Evolutionary conservation across 2,888 invertebrate species (phyloP).

Genomic region (Dynastes maya): DNA sequence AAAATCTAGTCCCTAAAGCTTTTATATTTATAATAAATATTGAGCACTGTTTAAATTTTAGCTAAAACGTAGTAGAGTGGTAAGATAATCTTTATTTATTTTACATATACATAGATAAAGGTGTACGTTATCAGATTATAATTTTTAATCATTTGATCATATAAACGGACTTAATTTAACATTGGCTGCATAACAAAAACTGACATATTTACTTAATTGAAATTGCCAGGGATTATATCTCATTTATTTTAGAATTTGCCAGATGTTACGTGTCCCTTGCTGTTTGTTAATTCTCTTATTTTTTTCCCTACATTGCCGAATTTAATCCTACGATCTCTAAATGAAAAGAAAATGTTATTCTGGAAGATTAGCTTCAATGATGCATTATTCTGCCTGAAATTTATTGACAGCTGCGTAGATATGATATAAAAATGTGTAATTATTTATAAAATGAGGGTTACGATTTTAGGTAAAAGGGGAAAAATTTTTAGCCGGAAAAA

Average conservation of each 20-base stretch:
- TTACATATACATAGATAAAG: conserved; percentile 31
- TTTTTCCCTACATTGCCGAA: conserved; percentile 3
- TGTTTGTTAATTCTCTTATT: no score
- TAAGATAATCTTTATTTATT: conserved; percentile 37
- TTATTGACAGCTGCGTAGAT: conserved; percentile 65
- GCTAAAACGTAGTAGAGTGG: background rate
- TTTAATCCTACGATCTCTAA: conserved; percentile 20
- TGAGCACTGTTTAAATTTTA: background rate
- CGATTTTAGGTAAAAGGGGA: conserved; percentile 69
- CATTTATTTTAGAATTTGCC: conserved; percentile 12
- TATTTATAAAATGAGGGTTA: conserved; percentile 69
- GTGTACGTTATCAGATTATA: conserved; percentile 30
- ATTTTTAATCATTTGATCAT: conserved; percentile 32
- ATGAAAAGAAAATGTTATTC: conserved; percentile 56
- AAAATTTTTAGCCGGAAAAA: conserved; percentile 65
- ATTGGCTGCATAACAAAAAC: background rate
- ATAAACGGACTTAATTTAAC: background rate
- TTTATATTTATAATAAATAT: background rate
- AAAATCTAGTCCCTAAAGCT: conserved; percentile 4
- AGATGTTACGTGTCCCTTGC: conserved; percentile 11
- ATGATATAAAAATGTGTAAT: conserved; percentile 69
- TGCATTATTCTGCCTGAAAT: conserved; percentile 63
- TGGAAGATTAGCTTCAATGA: conserved; percentile 65
- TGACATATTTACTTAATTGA: conserved; percentile 11
- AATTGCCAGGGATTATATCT: background rate